Conservation (phyloP, 2,113 vertebrate species). For the Passerina amoena region DNA sequence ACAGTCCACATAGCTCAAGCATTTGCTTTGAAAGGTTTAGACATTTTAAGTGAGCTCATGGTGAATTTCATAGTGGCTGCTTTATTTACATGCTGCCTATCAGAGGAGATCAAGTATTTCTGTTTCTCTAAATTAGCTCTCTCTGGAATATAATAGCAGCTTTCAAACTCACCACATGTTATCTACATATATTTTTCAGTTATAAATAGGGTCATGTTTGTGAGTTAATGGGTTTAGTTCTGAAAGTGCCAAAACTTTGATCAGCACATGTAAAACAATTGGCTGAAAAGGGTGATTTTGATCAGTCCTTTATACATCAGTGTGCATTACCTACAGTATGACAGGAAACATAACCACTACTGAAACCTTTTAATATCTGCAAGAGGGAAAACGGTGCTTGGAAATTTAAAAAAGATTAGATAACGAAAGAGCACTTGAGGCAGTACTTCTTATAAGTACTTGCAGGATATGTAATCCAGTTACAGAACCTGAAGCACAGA, state of each 20-base stretch:
- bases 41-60: constrained; percentile 24
- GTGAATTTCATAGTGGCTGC: constrained; percentile 48
- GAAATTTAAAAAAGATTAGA: constrained; percentile 60
- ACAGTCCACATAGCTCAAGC: neutral
- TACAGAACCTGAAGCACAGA: neutral
- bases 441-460: neutral
- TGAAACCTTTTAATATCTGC: constrained; percentile 61
- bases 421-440: constrained; percentile 44
- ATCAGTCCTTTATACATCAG: constrained; percentile 47
- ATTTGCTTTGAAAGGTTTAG: constrained; percentile 38
- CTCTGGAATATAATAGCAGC: constrained; percentile 58
- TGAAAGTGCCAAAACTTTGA: constrained; percentile 73
- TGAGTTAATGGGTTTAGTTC: constrained; percentile 68
- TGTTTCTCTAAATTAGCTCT: constrained; percentile 23
- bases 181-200: constrained; percentile 60
- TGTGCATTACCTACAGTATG: constrained; percentile 40
- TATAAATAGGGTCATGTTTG: constrained; percentile 51
- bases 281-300: constrained; percentile 48
- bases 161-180: constrained; percentile 63
- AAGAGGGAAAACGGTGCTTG: constrained; percentile 29
- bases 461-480: neutral
- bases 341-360: constrained; percentile 52
- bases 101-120: constrained; percentile 40
- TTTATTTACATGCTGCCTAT: constrained; percentile 45
- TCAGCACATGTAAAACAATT: constrained; percentile 55